Evolutionary conservation across 2,113 vertebrate genomes (phyloP).

Genomic region (Nansenia antarctica): DNA sequence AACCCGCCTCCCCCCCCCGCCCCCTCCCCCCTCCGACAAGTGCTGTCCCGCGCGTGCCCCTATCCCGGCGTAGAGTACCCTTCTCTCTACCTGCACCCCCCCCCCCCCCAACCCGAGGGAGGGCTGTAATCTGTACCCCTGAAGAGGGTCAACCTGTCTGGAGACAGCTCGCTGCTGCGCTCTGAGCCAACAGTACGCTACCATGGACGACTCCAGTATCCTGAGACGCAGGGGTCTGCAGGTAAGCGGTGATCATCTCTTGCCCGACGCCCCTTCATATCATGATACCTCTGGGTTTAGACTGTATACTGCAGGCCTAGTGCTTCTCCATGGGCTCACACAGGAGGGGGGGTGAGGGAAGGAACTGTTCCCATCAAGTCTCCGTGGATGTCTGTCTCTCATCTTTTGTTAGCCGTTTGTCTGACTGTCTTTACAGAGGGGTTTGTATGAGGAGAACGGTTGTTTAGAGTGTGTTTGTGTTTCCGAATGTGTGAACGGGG

Average conservation of each 20-base stretch:
- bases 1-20: background rate
- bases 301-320: too few relatives aligned
- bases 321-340: too few relatives aligned
- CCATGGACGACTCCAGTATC: slow-evolving; percentile 80
- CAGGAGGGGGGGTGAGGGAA: too few relatives aligned
- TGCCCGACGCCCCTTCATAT: too few relatives aligned
- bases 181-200: background rate
- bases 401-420: too few relatives aligned
- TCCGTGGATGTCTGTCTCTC: too few relatives aligned
- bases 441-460: too few relatives aligned
- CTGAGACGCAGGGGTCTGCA: slow-evolving; percentile 75
- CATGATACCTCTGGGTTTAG: too few relatives aligned
- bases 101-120: background rate
- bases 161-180: background rate
- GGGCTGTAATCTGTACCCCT: background rate
- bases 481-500: too few relatives aligned
- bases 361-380: too few relatives aligned
- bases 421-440: too few relatives aligned
- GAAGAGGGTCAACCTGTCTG: background rate
- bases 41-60: background rate
- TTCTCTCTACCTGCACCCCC: slow-evolving; percentile 22
- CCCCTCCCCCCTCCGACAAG: background rate
- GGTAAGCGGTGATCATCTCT: slow-evolving; percentile 64
- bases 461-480: too few relatives aligned
- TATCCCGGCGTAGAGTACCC: background rate